These are phyloP conservation scores for Diabrotica virgifera DNA, from an alignment of 1,140 invertebrate species.

Conservation along the genomic window DNA sequence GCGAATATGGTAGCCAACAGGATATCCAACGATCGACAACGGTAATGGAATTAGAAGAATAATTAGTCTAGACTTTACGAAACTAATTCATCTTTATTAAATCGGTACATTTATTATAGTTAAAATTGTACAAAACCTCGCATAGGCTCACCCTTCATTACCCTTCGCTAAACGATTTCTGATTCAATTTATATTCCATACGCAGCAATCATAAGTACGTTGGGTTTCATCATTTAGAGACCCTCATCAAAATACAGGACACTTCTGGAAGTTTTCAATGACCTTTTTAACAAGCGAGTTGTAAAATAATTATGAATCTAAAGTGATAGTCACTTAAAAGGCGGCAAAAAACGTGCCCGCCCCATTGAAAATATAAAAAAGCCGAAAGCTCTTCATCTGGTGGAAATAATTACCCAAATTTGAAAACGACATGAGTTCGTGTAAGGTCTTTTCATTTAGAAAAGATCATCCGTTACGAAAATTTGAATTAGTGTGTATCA, in stretches of 20 bases:
- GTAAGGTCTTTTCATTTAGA: conserved; percentile 7
- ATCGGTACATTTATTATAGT: no score
- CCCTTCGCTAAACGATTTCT: no score
- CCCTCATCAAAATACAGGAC: conserved; percentile 4
- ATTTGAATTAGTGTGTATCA: not conserved
- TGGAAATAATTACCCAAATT: conserved; percentile 16
- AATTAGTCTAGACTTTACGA: no score
- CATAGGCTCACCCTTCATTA: no score
- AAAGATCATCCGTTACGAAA: conserved; percentile 12
- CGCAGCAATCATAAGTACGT: no score
- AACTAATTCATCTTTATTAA: no score
- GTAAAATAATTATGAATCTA: conserved; percentile 13
- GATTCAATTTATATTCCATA: no score
- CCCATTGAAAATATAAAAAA: not conserved
- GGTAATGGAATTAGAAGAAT: no score
- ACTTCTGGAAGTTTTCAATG: conserved; percentile 10
- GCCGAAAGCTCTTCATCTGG: conserved; percentile 1
- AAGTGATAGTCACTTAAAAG: conserved; percentile 15
- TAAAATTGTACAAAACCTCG: no score
- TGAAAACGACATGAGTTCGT: conserved; percentile 9
- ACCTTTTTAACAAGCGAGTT: conserved; percentile 7
- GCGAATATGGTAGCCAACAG: no score
- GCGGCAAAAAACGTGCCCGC: conserved; percentile 6
- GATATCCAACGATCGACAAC: no score
- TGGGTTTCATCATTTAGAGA: no score